Evolutionary conservation across 2,888 invertebrate species (phyloP), one percentile per base, ranked within the genome.

Genomic region (Drosophila peninsularis): DNA sequence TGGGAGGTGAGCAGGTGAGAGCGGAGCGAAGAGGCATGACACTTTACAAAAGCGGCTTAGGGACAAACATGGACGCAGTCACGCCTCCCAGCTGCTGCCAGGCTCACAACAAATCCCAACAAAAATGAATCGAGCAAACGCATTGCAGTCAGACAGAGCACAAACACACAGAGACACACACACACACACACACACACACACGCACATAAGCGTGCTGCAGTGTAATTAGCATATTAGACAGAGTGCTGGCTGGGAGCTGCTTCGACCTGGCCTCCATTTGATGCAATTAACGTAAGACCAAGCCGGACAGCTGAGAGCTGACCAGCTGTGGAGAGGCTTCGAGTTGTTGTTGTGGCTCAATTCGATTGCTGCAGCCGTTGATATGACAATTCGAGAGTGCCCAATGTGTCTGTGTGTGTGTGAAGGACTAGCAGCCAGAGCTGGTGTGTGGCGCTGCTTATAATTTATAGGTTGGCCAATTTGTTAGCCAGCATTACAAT

Each of bases 211-310:
- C 42, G 11, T 67, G 52, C 82, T 82, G 82, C 83, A 83, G 79
- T 86, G 86, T 83, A 83, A 83, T 83, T 83, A 83, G 83, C 86
- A 83, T 83, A 83, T 86, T 83, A 83, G 86, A 71, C 83, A 71
- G 77, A 64, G 57, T 60, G 27, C 39, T 34, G 58, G 50, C 39
- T 17, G 36, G 44, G 24, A 52, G 45, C 67, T 65, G 57, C 56
- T 71, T 67, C 72, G 67, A 70, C 67, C 82, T 75, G 71, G 58
- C 41, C 47, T 63, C 69, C 69, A 77, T 79, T 66, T 83, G 73
- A 86, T 86, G 86, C 83, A 86, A 86, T 83, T 83, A 82, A 86
- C 77, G 86, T 79, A 81, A 79, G 83, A 58, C 53, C 55, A 55
- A 19, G 44, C 19, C 34, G 52, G 30, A 55, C 55, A 62, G 32